These are phyloP conservation scores for Hypomesus transpacificus DNA, from an alignment of 2,113 vertebrate species.

Conservation along the genomic window DNA sequence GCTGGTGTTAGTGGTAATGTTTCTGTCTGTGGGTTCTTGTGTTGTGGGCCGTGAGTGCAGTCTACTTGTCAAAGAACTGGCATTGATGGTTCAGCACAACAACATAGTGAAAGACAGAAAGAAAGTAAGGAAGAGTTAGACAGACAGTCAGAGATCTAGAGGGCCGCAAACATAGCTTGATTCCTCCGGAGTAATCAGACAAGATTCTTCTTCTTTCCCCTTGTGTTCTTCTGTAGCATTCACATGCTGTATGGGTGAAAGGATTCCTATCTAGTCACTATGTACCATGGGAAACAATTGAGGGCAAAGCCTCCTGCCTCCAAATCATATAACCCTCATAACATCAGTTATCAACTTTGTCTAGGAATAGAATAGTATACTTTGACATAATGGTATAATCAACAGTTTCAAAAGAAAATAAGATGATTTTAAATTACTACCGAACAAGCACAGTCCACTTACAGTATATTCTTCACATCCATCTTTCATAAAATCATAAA, in stretches of 20 bases:
- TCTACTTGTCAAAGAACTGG: slow-evolving; percentile 49
- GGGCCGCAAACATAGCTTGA: slow-evolving; percentile 9
- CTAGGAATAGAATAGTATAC: no score
- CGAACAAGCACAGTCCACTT: neutral
- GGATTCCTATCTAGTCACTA: neutral
- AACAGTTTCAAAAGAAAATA: no score
- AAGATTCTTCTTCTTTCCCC: neutral
- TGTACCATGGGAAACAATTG: neutral
- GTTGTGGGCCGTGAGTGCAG: slow-evolving; percentile 49
- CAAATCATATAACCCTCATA: neutral
- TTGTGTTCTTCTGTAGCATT: neutral
- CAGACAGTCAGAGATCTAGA: slow-evolving; percentile 5
- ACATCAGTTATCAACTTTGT: no score
- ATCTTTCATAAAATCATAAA: no score
- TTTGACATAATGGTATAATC: no score
- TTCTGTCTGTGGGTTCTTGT: slow-evolving; percentile 58
- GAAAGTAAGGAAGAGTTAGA: no score
- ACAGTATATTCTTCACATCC: no score
- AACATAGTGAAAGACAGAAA: slow-evolving; percentile 4
- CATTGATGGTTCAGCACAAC: slow-evolving; percentile 7
- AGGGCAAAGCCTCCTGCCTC: neutral
- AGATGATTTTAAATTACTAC: neutral
- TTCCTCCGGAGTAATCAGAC: slow-evolving; percentile 20
- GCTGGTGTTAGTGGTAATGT: slow-evolving; percentile 63
- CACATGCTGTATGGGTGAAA: neutral